Conservation (phyloP, 92 coral and sea anemone genomes). For the Diadumene lineata region DNA sequence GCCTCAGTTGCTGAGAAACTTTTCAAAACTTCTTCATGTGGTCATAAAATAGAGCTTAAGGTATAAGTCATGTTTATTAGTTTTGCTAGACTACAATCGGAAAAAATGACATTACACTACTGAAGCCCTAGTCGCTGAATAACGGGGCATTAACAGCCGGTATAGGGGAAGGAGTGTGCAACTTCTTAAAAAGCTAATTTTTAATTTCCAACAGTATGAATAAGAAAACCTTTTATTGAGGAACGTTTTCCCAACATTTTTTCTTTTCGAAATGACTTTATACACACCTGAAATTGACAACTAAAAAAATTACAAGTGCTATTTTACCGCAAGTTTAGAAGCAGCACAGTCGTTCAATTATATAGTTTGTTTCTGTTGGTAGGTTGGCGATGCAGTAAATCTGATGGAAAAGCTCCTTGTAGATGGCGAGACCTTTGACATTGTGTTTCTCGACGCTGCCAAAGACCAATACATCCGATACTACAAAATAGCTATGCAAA, state of each 20-base stretch:
- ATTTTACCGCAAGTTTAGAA: too few species aligned
- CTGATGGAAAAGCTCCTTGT: slow-evolving; percentile 22
- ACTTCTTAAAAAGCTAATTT: not conserved
- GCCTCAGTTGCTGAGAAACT: slow-evolving; percentile 44
- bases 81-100: not conserved
- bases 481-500: slow-evolving; percentile 34
- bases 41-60: slow-evolving; percentile 40
- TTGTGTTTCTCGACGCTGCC: slow-evolving; percentile 41
- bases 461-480: slow-evolving; percentile 39
- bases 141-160: not conserved
- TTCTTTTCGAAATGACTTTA: too few species aligned
- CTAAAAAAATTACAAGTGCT: too few species aligned
- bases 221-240: not conserved
- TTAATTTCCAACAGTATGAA: not conserved
- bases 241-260: too few species aligned
- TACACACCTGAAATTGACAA: too few species aligned
- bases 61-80: not conserved
- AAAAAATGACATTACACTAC: not conserved
- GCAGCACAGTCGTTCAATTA: too few species aligned
- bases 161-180: not conserved
- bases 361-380: too few species aligned
- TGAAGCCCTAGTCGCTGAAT: not conserved
- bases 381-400: slow-evolving; percentile 48
- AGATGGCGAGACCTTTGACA: slow-evolving; percentile 32
- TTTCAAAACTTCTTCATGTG: slow-evolving; percentile 28